These are phyloP conservation scores for Nebria ingens DNA, from an alignment of 1,140 invertebrate species.

Conservation along the genomic window DNA sequence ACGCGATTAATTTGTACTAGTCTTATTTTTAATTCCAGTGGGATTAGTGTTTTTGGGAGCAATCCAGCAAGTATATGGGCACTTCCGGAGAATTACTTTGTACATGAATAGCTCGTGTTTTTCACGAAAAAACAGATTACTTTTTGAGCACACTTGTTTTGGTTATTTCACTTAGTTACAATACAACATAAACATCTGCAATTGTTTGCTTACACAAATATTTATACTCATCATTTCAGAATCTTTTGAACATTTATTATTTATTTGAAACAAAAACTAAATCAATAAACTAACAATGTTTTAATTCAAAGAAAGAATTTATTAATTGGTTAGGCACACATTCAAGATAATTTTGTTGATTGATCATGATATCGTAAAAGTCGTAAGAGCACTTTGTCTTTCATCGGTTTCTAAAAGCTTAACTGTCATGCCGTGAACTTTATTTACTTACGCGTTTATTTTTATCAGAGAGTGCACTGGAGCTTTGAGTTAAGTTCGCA, in stretches of 20 bases:
- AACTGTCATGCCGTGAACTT: slow-evolving; percentile 1
- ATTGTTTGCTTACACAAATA: no score
- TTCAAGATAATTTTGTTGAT: background rate
- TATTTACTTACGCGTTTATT: slow-evolving; percentile 6
- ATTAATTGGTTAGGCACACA: no score
- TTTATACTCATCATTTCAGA: no score
- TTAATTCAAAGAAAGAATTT: no score
- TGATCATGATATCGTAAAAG: background rate
- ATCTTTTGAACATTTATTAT: no score
- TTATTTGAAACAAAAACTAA: no score
- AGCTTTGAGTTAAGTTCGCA: background rate
- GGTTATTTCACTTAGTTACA: no score
- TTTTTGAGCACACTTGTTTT: no score
- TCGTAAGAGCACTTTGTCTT: slow-evolving; percentile 1
- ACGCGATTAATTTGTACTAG: slow-evolving; percentile 9
- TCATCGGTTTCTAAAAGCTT: slow-evolving; percentile 3
- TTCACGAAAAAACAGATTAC: background rate
- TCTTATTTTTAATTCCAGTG: slow-evolving; percentile 1
- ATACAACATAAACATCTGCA: no score
- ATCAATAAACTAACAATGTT: no score
- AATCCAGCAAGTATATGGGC: slow-evolving; percentile 5
- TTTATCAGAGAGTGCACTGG: background rate
- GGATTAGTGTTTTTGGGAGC: slow-evolving; percentile 6
- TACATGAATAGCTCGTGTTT: slow-evolving; percentile 5
- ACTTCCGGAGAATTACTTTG: background rate